Percentiles rank a stretch among this genome's conserved stretches.
phyloP scores from a whole-genome alignment of 2,797 vertebrate species.

The Clarias pachynema region DNA sequence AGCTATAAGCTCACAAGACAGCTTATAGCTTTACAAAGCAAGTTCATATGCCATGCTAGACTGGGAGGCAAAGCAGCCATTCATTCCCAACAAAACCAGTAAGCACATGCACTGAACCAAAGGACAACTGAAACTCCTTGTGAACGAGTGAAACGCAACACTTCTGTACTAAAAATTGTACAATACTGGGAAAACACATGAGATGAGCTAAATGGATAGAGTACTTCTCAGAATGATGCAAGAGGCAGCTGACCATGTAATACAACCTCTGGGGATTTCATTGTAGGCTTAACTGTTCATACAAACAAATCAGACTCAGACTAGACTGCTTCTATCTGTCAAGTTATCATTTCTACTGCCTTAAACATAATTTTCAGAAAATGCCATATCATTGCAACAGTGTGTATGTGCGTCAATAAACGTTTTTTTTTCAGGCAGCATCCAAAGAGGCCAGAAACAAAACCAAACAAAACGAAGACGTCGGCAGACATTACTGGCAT shows the following conservation, averaged over 20 bases:
- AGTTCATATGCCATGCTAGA: conserved; percentile 29
- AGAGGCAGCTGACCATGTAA: conserved; percentile 69
- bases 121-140: background rate
- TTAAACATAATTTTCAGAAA: conserved; percentile 67
- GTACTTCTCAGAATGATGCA: conserved; percentile 52
- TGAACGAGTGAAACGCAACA: background rate
- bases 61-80: conserved; percentile 25
- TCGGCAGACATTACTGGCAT: conserved; percentile 73
- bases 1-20: background rate
- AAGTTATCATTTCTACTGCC: conserved; percentile 63
- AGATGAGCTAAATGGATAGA: conserved; percentile 2
- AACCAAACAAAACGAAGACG: conserved; percentile 61
- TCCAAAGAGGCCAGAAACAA: conserved; percentile 41
- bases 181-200: background rate
- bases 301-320: background rate
- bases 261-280: conserved; percentile 10
- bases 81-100: conserved; percentile 25
- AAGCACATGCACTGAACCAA: conserved; percentile 13
- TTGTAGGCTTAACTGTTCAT: background rate
- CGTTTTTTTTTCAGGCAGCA: conserved; percentile 53
- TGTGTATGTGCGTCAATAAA: conserved; percentile 42
- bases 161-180: conserved; percentile 44
- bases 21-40: background rate
- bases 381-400: conserved; percentile 48
- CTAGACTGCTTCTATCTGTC: background rate